These are phyloP conservation scores for Macaca mulatta DNA, from an alignment of 2,113 vertebrate genomes.

Conservation along the genomic window DNA sequence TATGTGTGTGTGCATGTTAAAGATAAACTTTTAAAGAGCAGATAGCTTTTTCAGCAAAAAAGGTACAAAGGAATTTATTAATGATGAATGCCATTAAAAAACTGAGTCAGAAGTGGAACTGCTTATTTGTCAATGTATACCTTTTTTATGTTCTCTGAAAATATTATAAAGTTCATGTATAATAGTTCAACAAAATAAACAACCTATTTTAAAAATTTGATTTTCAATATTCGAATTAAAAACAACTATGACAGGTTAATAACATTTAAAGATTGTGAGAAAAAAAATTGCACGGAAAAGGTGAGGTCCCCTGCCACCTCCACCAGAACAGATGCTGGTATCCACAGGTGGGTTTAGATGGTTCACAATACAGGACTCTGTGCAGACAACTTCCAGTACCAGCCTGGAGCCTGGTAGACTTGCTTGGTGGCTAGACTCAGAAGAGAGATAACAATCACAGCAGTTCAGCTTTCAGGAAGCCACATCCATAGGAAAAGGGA, in stretches of 20 bases:
- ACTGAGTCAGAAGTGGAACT: background rate
- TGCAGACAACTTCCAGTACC: too few relatives aligned
- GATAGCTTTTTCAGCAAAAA: background rate
- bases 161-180: background rate
- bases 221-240: background rate
- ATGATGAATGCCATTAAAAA: background rate
- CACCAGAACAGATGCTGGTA: too few relatives aligned
- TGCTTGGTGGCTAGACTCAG: too few relatives aligned
- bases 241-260: background rate
- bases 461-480: too few relatives aligned
- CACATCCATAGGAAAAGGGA: too few relatives aligned
- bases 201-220: background rate
- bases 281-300: too few relatives aligned
- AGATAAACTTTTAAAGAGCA: background rate
- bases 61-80: background rate
- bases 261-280: too few relatives aligned
- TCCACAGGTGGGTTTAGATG: too few relatives aligned
- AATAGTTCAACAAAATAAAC: slow-evolving; percentile 3
- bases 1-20: background rate
- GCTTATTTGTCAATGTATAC: background rate
- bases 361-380: too few relatives aligned
- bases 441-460: too few relatives aligned
- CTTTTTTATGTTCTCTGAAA: background rate
- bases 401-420: too few relatives aligned
- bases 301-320: too few relatives aligned